Evolutionary conservation across 2,113 vertebrate species (phyloP).

Genomic region (Fulmarus glacialis): DNA sequence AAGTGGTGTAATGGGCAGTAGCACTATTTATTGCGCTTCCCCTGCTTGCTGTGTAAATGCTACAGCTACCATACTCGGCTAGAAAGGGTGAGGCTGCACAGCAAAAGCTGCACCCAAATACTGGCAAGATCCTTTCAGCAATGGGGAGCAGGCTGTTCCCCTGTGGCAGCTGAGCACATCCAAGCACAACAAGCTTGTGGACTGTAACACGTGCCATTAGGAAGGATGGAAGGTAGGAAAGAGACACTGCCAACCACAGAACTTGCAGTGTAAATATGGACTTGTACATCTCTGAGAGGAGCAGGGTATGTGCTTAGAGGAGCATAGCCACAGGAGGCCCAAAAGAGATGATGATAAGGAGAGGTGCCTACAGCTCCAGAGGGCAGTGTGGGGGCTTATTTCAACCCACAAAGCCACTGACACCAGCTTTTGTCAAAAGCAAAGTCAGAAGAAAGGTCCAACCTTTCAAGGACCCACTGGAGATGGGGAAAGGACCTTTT

Average conservation of each 20-base stretch:
- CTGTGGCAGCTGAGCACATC: fast-evolving
- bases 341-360: neutral
- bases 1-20: neutral
- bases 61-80: neutral
- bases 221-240: no score
- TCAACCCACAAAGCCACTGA: neutral
- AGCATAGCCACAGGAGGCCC: neutral
- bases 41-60: neutral
- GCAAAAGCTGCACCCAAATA: neutral
- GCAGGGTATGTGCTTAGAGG: neutral
- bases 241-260: neutral
- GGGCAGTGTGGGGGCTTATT: neutral
- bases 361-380: neutral
- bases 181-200: neutral
- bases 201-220: fast-evolving
- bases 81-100: neutral
- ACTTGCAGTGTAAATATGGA: neutral
- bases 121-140: fast-evolving
- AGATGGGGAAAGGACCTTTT: neutral
- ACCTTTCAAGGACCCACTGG: neutral
- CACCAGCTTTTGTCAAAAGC: neutral
- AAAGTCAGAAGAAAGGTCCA: neutral
- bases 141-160: neutral
- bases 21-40: neutral
- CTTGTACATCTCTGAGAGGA: neutral